Conservation (phyloP, 2,888 invertebrate genomes). For the Cacoxenus indagator region DNA sequence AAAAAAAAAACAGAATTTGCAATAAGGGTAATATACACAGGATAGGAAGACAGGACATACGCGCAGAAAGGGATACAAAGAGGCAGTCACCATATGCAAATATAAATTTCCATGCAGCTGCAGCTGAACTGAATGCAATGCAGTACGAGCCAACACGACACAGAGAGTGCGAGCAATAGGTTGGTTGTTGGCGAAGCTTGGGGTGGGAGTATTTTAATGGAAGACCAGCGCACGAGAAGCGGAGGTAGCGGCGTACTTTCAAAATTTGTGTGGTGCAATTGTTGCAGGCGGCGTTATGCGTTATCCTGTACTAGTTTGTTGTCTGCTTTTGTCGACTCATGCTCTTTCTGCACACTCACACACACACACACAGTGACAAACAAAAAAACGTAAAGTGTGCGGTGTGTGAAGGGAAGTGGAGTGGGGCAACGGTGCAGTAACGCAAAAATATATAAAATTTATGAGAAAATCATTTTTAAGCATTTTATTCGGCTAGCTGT, state of each 20-base stretch:
- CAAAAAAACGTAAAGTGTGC: too few relatives aligned
- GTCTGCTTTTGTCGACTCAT: too few relatives aligned
- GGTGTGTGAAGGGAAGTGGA: neutral
- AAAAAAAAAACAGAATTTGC: too few relatives aligned
- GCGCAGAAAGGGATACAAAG: too few relatives aligned
- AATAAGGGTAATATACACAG: too few relatives aligned
- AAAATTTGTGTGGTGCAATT: constrained; percentile 44
- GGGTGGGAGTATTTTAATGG: neutral
- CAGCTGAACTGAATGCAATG: constrained; percentile 6
- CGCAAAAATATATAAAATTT: constrained; percentile 43
- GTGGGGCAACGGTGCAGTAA: too few relatives aligned
- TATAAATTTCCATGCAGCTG: constrained; percentile 56
- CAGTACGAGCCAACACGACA: neutral
- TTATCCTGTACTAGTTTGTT: constrained; percentile 35
- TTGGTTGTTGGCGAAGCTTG: neutral
- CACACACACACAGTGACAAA: too few relatives aligned
- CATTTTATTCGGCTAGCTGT: constrained; percentile 57
- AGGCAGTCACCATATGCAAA: constrained; percentile 47
- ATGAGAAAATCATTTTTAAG: constrained; percentile 62
- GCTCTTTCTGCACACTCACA: too few relatives aligned
- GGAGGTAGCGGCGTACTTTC: constrained; percentile 42
- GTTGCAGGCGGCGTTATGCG: too few relatives aligned
- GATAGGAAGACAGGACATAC: too few relatives aligned
- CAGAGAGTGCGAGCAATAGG: neutral
- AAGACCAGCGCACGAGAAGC: constrained; percentile 30